phyloP scores from a whole-genome alignment of 2,113 vertebrate genomes.

The Pycnonotus jocosus region DNA sequence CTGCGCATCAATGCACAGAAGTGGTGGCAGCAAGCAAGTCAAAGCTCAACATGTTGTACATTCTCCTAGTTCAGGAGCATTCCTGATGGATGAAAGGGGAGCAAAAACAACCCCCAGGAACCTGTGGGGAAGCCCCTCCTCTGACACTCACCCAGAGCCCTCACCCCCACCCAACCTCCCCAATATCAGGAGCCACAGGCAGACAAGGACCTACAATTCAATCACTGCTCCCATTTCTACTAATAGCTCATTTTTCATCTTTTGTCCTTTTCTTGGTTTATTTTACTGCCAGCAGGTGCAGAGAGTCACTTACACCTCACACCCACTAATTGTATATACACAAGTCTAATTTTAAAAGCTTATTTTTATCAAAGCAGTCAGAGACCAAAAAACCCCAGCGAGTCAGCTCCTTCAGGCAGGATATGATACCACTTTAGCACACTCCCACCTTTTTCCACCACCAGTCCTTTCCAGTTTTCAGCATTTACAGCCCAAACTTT shows the following conservation, averaged over 20 bases:
- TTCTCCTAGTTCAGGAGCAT: neutral
- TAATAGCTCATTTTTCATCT: neutral
- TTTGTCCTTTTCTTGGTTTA: neutral
- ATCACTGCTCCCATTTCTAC: neutral
- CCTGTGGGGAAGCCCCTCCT: neutral
- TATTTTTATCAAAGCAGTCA: conserved; percentile 5
- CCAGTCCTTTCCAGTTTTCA: neutral
- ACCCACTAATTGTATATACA: neutral
- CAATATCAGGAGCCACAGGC: neutral
- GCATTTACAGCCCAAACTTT: neutral
- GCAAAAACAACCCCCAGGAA: neutral
- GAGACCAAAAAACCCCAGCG: neutral
- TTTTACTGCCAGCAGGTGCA: neutral
- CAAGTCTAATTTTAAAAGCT: conserved; percentile 30
- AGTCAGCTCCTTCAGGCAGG: neutral
- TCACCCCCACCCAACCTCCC: neutral
- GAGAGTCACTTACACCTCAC: neutral
- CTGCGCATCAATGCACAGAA: neutral
- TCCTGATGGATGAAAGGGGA: neutral
- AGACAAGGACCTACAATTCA: neutral
- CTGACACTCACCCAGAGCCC: neutral
- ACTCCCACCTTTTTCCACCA: neutral
- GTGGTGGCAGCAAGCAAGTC: rapidly evolving
- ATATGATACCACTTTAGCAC: neutral
- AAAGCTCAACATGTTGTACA: rapidly evolving